A percentile compares a stretch with the other conserved stretches of the same genome.
Evolutionary conservation across 1,140 invertebrate genomes (phyloP).

Genomic region (Saccostrea glomerata): DNA sequence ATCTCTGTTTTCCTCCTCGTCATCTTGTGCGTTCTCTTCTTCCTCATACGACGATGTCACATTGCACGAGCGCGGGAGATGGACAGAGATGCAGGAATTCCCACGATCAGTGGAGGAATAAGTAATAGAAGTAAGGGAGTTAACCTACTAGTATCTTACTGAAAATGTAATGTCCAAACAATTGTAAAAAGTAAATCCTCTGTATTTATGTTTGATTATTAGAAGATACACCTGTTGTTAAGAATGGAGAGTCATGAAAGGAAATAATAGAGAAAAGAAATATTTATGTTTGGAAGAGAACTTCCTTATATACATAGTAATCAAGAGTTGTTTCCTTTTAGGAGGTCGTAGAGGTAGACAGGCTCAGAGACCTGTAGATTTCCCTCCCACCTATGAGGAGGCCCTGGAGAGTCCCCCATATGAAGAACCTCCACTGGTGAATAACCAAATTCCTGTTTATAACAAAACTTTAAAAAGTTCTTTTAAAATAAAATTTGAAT

Average conservation of each 20-base stretch:
- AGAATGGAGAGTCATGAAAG: too few species aligned
- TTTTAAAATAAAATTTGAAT: too few species aligned
- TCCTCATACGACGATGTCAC: constrained; percentile 64
- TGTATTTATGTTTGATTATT: too few species aligned
- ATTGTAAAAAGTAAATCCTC: not conserved
- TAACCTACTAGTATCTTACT: not conserved
- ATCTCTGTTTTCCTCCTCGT: constrained; percentile 64
- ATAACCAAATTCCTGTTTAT: too few species aligned
- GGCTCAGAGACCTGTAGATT: constrained; percentile 44
- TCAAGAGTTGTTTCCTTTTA: constrained; percentile 21
- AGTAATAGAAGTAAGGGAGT: constrained; percentile 48
- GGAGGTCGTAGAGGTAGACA: constrained; percentile 39
- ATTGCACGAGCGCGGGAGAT: constrained; percentile 42
- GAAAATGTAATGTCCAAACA: too few species aligned
- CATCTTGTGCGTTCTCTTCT: constrained; percentile 62
- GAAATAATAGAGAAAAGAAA: too few species aligned
- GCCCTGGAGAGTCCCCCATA: constrained; percentile 58
- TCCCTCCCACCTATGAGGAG: constrained; percentile 61
- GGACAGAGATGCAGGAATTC: constrained; percentile 37
- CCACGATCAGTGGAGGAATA: constrained; percentile 51
- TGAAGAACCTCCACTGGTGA: constrained; percentile 50
- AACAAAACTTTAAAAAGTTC: too few species aligned
- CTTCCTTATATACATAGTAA: not conserved
- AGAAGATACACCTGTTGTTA: too few species aligned
- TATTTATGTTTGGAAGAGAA: too few species aligned